Conservation (phyloP, 2,888 invertebrate species). For the Trissoscelio sp. region DNA sequence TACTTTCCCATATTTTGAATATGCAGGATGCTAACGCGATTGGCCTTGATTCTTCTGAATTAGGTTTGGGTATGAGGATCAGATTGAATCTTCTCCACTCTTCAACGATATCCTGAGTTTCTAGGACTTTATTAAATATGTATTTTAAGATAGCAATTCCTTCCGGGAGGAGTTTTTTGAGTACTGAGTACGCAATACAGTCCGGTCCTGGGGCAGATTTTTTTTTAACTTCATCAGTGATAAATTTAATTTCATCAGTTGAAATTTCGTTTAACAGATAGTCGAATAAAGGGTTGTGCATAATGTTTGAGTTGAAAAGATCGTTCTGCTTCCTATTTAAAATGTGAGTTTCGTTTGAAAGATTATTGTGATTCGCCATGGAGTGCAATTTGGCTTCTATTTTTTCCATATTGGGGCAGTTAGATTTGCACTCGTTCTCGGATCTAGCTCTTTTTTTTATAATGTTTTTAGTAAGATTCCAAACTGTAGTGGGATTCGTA, state of each 20-base stretch:
- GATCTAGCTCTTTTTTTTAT: slow-evolving; percentile 11
- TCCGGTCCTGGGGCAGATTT: not conserved
- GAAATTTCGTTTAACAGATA: not conserved
- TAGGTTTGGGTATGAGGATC: slow-evolving; percentile 5
- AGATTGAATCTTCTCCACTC: not conserved
- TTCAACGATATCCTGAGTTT: not conserved
- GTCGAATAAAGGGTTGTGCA: too few species aligned
- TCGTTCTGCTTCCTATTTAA: too few species aligned
- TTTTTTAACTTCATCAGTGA: not conserved
- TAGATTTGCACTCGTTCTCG: not conserved
- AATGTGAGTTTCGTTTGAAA: too few species aligned
- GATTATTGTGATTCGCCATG: not conserved
- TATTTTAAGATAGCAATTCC: not conserved
- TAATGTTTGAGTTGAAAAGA: too few species aligned
- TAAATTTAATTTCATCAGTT: not conserved
- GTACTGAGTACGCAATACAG: not conserved
- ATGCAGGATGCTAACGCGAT: slow-evolving; percentile 7
- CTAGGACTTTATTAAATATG: too few species aligned
- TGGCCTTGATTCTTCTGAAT: slow-evolving; percentile 2
- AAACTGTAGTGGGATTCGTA: not conserved
- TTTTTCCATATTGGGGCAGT: slow-evolving; percentile 5
- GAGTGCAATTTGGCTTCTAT: not conserved
- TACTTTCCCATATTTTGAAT: slow-evolving; percentile 2
- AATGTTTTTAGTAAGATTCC: slow-evolving; percentile 9
- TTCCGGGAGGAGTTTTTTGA: not conserved